Base-by-base conservation (phyloP, 2,113 vertebrate species). In the Rhineura floridana region DNA sequence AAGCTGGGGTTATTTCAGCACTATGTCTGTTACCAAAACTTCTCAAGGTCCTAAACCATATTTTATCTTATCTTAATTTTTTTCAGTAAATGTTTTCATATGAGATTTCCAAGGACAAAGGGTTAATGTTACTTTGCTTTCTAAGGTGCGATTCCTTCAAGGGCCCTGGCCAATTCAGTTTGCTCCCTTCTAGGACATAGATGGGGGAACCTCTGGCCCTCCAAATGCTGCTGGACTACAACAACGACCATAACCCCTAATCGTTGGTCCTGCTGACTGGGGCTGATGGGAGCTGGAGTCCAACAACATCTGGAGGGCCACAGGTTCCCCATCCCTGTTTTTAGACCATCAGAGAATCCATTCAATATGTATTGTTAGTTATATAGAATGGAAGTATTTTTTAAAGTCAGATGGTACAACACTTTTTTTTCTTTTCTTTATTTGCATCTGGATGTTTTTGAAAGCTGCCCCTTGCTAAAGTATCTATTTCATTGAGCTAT, bases 101-200 rank as follows among this genome's bases (percentile, higher is more conserved):
- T 36, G 52, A 63, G 72, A 62, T 76, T 85, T 85, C 84, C 84
- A 76, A 65, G 70, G 72, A 75, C 84, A 85, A 85, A 76, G 39
- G 42, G 9, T 11, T 75, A 28, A 3, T n/a, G 62, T 15, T n/a
- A 48, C 5, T 85, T 55, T 42, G 19, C 28, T 55, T 85, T 73
- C 70, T 73, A 25, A 25, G 17, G 25, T 85, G n/a, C 15, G 23
- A 8, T 30, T 84, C n/a, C 69, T 55, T 28, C 48, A 4, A 36
- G 4, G 17, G 83, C n/a, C 8, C n/a, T 72, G 65, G 46, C 36
- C n/a, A 52, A 39, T 84, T 80, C 46, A 25, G 19, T 84, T 70
- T 30, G 3, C 28, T 52, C 11, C 25, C 9, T 55, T 23, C 50
- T 80, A 10, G 11, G n/a, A 6, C 46, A 21, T 13, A 59, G 55